These are phyloP conservation scores for Chelonus insularis DNA, from an alignment of 1,140 invertebrate species.

Conservation along the genomic window DNA sequence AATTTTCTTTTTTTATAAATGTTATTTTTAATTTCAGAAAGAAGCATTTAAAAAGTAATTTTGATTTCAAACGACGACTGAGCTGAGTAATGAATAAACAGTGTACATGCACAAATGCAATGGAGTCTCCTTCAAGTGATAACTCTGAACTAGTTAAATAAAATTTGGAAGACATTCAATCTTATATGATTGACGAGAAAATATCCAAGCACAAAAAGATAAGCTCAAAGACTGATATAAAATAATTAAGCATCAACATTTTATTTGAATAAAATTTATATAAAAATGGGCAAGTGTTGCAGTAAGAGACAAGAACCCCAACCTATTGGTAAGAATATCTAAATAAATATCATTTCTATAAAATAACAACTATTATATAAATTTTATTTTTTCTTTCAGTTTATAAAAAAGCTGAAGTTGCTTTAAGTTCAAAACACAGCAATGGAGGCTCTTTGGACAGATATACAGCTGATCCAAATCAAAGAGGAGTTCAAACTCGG, in stretches of 20 bases:
- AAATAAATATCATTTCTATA: too few species aligned
- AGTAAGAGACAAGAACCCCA: constrained; percentile 74
- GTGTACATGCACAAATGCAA: too few species aligned
- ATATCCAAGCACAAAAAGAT: background rate
- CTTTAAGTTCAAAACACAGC: constrained; percentile 65
- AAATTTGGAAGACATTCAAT: too few species aligned
- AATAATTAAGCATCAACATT: background rate
- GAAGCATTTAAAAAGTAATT: too few species aligned
- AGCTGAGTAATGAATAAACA: too few species aligned
- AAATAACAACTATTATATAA: too few species aligned
- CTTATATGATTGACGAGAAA: background rate
- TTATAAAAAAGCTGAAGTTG: constrained; percentile 69
- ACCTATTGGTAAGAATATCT: constrained; percentile 54
- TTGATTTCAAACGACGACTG: too few species aligned
- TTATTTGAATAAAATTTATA: constrained; percentile 21
- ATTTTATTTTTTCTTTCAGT: constrained; percentile 53
- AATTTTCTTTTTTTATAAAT: too few species aligned
- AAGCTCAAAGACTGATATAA: background rate
- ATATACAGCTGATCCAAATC: constrained; percentile 79
- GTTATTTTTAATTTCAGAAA: too few species aligned
- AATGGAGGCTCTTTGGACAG: constrained; percentile 73
- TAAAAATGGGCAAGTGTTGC: constrained; percentile 71
- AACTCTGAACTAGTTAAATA: too few species aligned
- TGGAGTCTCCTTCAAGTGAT: too few species aligned
- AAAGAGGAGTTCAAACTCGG: constrained; percentile 65